Base-by-base conservation (phyloP, 64 coral and sea anemone species). In the Montipora cactus region DNA sequence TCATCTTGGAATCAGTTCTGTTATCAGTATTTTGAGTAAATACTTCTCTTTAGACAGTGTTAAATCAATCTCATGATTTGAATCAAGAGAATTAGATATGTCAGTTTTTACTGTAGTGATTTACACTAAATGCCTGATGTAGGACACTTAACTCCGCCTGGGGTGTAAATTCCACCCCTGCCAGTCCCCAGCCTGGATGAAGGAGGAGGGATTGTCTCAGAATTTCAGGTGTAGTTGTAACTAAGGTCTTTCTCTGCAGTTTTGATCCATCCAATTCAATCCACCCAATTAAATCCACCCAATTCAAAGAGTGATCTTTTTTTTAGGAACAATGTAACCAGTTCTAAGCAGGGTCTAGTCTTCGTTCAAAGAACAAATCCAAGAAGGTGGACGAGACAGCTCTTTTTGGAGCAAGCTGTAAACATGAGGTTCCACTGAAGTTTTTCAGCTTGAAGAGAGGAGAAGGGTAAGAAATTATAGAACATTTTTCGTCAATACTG, bases 401-500 rank as follows among this genome's bases (percentile, higher is more conserved):
- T 49, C 15, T 75, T 45, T 91, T 91, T 83, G 90, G 90, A 81
- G 79, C 79, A 8, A 22, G 76, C 28, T 91, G 78, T 44, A 91
- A 68, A 50, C 76, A 90, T 90, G 88, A 79, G 37, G 74, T 90
- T 7, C 88, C 88, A n/a, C 2, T 90, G 80, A 85, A 92, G 50
- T 92, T 92, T 62, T 76, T 92, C 18, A 92, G 81, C 57, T 50
- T 92, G n/a, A 92, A 92, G 44, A 77, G 90, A 74, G 90, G 90
- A 77, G 80, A 92, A 77, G 21, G 66, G 90, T 92, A 92, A n/a
- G 79, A 81, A 73, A 64, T 64, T 64, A 64, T 64, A 64, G 59
- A 64, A 64, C 22, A 64, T 64, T 64, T 64, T 12, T 64, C 59
- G 13, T 64, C 59, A 64, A 15, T 64, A 64, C 59, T 64, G 59